These are phyloP conservation scores for Trissonchulus latispiculum DNA, from an alignment of 2,888 invertebrate genomes.

Conservation along the genomic window DNA sequence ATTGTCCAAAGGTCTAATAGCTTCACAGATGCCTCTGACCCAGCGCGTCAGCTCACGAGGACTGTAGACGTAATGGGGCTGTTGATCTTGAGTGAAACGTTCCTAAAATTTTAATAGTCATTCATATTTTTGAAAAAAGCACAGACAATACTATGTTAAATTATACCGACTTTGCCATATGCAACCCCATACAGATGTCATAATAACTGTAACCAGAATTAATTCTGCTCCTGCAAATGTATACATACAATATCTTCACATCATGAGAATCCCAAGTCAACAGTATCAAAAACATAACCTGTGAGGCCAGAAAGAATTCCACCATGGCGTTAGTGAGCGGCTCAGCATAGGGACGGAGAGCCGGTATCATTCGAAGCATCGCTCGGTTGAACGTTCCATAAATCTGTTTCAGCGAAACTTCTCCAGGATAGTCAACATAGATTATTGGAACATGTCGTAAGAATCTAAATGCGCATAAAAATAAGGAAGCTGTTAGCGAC, in stretches of 20 bases:
- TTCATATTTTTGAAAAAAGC: neutral
- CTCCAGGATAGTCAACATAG: constrained; percentile 98
- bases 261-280: too few species aligned
- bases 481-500: too few species aligned
- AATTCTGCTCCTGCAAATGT: too few species aligned
- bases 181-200: too few species aligned
- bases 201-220: too few species aligned
- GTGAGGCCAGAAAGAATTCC: constrained; percentile 87
- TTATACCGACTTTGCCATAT: too few species aligned
- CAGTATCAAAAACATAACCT: too few species aligned
- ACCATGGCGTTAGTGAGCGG: constrained; percentile 98
- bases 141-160: too few species aligned
- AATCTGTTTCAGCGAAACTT: constrained; percentile 86
- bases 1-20: constrained; percentile 82
- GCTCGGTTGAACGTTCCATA: constrained; percentile 98
- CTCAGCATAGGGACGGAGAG: constrained; percentile 82
- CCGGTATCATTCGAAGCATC: constrained; percentile 86
- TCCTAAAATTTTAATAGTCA: constrained; percentile 51
- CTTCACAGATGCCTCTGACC: constrained; percentile 98
- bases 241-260: too few species aligned
- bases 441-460: constrained; percentile 90
- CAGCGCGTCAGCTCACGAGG: constrained; percentile 96
- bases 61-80: constrained; percentile 98
- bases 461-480: constrained; percentile 42
- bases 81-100: constrained; percentile 97